Evolutionary conservation across 2,797 vertebrate species (phyloP).

Genomic region (Peromyscus nudipes): DNA sequence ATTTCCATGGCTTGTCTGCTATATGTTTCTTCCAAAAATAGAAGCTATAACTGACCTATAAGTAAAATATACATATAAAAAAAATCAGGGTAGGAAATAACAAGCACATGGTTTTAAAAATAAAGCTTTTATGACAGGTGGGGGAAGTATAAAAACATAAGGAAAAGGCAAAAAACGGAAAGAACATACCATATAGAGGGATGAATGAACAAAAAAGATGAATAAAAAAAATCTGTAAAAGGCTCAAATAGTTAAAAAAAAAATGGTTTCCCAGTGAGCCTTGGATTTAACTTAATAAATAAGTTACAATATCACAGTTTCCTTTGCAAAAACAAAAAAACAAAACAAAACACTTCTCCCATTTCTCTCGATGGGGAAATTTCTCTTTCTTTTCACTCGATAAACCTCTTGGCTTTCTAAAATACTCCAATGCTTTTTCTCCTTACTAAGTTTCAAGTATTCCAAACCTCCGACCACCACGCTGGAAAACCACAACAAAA

Average conservation of each 20-base stretch:
- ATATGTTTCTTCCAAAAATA: constrained; percentile 76
- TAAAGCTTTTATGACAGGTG: not conserved
- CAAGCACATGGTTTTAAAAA: constrained; percentile 22
- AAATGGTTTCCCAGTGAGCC: not conserved
- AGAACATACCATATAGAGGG: not conserved
- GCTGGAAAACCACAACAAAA: not conserved
- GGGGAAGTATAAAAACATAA: not conserved
- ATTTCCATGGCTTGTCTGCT: constrained; percentile 87
- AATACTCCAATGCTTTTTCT: not conserved
- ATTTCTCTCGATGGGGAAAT: not conserved
- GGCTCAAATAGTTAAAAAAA: not conserved
- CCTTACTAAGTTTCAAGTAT: not conserved
- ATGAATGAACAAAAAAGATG: not conserved
- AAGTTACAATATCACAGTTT: not conserved
- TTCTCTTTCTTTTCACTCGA: not conserved
- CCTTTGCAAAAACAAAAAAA: not conserved
- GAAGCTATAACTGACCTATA: constrained; percentile 91
- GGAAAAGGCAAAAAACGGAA: not conserved
- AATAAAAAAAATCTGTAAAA: constrained; percentile 26
- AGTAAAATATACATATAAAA: constrained; percentile 59
- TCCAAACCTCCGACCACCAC: not conserved
- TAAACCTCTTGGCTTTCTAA: constrained; percentile 6
- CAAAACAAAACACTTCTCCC: not conserved
- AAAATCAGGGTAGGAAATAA: constrained; percentile 10
- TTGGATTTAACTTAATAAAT: not conserved